Base-by-base conservation (phyloP, 1,140 invertebrate genomes). In the Uloborus diversus region DNA sequence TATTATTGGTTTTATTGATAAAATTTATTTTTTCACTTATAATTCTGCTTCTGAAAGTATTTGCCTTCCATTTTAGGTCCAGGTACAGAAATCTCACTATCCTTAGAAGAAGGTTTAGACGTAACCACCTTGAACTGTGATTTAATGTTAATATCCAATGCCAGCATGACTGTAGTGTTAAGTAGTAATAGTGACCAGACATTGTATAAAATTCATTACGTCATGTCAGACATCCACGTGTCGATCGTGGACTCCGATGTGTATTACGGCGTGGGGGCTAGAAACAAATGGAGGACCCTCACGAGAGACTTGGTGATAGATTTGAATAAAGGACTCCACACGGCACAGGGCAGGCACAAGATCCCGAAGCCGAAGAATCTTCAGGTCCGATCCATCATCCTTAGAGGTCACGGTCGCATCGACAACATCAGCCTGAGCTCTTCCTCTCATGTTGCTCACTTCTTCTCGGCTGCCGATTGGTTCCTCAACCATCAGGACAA, bases 401-500 rank as follows among this genome's bases (percentile, higher is more conserved):
- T 96, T 23, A 90, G 90, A 79, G 96, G 96, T 51, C 88, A 90
- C 78, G 94, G 95, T 2, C 89, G 91, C 80, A 89, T 94, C 73
- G 93, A 94, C 84, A 95, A 96, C 87, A 86, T 98, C 62, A 94
- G 92, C 11, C 85, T 97, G 37, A 91, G 93, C n/a, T 91, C 92
- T 1, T 92, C 91, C 82, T 92, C 94, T 84, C 95, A 98, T 87
- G 90, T 94, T 86, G 90, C 92, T 64, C 93, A 96, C 86, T 99
- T 99, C 88, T 94, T 93, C 84, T 92, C 94, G 85, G 93, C 96
- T 2, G 96, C 96, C 17, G 91, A 94, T 83, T 99, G 97, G 97
- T 93, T 99, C 85, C 91, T 97, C 3, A 88, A 88, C 25, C 91
- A 95, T 88, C 97, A 99, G 88, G 92, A 96, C 85, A 87, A 90